Evolutionary conservation across 1,140 invertebrate genomes (phyloP), one percentile per base, ranked within the genome.

Genomic region (Potamilus streckersoni): DNA sequence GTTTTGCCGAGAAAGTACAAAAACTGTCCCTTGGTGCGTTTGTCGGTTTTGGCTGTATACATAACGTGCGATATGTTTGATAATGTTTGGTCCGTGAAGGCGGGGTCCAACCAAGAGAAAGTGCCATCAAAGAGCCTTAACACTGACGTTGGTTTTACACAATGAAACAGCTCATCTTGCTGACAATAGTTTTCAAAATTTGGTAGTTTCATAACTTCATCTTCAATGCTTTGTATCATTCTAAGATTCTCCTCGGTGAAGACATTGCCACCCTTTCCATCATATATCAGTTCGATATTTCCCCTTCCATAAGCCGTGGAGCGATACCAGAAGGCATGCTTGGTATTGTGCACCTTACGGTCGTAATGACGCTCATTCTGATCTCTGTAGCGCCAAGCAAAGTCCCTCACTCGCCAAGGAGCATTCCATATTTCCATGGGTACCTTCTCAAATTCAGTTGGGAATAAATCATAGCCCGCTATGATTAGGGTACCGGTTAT

Each of bases 111-210:
- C 38, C 20, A 55, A 0, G 71, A 31, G 69, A 64, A 78, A 5
- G 81, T 79, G 17, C 81, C 81, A 64, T 83, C 81, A 58, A 83
- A 83, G 27, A 77, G 81, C 38, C 82, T 59, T 13, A 83, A 64
- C 8, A 81, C 67, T 12, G 82, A 83, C 3, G 66, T 61, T 1
- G 73, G 69, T 20, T 58, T 76, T 19, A 58, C 55, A 70, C 82
- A 83, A 16, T 65, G 62, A 3, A n/a, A 62, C 16, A 11, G 17
- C 14, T 58, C 12, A 27, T 76, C 64, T 31, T 79, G 20, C 66
- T 79, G 74, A 69, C 81, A 82, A 57, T 79, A 80, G 63, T 15
- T 59, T 14, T 71, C 64, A 68, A 76, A 82, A 38, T 69, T 38
- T 19, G n/a, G 16, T 3, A 74, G 63, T 49, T 58, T 73, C 17